Percentiles rank a stretch among this genome's conserved stretches.
These are phyloP conservation scores for Papilio polytes DNA, from an alignment of 1,140 invertebrate species.

Conservation along the genomic window DNA sequence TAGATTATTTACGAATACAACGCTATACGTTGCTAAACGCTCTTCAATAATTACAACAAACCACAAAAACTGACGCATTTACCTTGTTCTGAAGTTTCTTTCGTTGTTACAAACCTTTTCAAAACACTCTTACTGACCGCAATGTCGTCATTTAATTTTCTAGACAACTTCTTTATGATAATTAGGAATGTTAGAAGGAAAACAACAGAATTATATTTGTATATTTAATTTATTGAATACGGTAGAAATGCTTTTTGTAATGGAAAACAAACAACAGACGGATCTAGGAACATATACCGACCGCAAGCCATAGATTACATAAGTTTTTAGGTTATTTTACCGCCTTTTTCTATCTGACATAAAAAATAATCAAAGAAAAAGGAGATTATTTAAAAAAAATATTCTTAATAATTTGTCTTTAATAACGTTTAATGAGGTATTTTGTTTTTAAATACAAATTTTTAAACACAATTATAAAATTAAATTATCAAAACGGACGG, in stretches of 20 bases:
- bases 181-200: background rate
- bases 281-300: constrained; percentile 82
- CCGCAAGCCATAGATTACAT: constrained; percentile 49
- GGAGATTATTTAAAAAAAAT: background rate
- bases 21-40: no score
- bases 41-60: background rate
- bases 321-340: constrained; percentile 36
- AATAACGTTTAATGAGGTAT: background rate
- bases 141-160: background rate
- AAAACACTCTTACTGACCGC: background rate
- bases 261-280: constrained; percentile 82
- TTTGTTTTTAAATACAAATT: background rate
- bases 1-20: no score
- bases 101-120: background rate
- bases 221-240: constrained; percentile 84
- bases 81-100: background rate
- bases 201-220: constrained; percentile 67
- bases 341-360: background rate
- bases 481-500: background rate
- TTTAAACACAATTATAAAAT: no score
- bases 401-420: background rate
- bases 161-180: no score
- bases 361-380: background rate
- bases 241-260: constrained; percentile 82
- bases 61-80: background rate